phyloP scores from a whole-genome alignment of 37 sponge, comb jelly and placozoan genomes.

The Mnemiopsis leidyi region DNA sequence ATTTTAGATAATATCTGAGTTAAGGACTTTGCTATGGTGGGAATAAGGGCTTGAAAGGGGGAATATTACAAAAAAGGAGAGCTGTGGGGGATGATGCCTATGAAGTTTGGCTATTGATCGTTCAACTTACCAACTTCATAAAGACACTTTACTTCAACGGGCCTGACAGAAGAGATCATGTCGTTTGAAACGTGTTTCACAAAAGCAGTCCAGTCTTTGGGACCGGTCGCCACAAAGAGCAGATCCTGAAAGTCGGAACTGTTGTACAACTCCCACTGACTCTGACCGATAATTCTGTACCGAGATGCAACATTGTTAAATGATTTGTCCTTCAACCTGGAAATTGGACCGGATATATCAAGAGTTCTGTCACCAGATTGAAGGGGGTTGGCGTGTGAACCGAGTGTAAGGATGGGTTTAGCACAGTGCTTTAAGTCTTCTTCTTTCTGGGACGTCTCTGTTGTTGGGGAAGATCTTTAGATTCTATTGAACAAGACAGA shows the following conservation, averaged over 20 bases:
- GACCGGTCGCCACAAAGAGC: not conserved
- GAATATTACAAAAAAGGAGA: no score
- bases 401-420: not conserved
- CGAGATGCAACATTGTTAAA: not conserved
- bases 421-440: no score
- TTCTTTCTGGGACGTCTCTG: no score
- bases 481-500: no score
- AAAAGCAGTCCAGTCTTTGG: not conserved
- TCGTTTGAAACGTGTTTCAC: not conserved
- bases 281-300: not conserved
- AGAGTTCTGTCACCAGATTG: not conserved
- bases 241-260: not conserved
- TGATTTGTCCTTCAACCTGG: not conserved
- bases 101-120: no score
- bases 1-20: no score
- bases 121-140: no score
- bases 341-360: not conserved
- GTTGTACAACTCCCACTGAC: not conserved
- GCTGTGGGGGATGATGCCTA: no score
- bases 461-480: no score
- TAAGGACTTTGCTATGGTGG: no score
- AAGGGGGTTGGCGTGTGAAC: not conserved
- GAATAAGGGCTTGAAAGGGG: no score
- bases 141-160: no score
- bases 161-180: not conserved